Evolutionary conservation across 2,797 vertebrate genomes (phyloP).

Genomic region (Denticeps clupeoides): DNA sequence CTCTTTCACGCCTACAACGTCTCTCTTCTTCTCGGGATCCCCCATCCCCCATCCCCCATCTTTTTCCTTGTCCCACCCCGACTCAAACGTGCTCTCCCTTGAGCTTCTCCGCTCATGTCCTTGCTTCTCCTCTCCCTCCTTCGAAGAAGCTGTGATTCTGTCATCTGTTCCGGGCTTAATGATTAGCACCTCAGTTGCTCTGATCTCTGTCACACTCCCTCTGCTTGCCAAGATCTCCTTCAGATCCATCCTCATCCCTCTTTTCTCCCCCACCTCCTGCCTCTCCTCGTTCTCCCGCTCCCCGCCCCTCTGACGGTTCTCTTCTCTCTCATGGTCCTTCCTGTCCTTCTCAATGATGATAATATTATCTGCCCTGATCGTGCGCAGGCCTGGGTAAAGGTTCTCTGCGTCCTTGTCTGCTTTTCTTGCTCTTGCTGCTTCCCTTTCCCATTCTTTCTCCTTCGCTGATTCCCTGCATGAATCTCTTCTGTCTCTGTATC

Average conservation of each 20-base stretch:
- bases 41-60: constrained; percentile 21
- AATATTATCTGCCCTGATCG: constrained; percentile 62
- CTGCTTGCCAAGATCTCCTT: constrained; percentile 52
- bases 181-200: constrained; percentile 60
- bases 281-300: constrained; percentile 40
- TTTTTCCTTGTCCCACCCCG: background rate
- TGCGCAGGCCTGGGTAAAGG: constrained; percentile 40
- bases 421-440: too few species aligned
- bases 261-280: constrained; percentile 29
- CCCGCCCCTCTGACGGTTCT: constrained; percentile 30
- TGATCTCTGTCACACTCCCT: constrained; percentile 60
- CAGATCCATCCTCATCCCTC: constrained; percentile 58
- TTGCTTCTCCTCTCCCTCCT: constrained; percentile 9
- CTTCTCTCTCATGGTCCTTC: constrained; percentile 34
- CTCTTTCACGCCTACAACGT: constrained; percentile 18
- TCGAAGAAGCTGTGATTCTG: constrained; percentile 12
- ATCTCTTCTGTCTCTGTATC: constrained; percentile 18
- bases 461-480: constrained; percentile 33
- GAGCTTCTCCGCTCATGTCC: constrained; percentile 15
- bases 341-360: constrained; percentile 63
- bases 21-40: constrained; percentile 29
- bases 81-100: background rate
- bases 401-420: constrained; percentile 30
- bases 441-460: too few species aligned
- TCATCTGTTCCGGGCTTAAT: constrained; percentile 52